These are phyloP conservation scores for Heliconius ethilla DNA, from an alignment of 2,888 invertebrate genomes.

Conservation along the genomic window DNA sequence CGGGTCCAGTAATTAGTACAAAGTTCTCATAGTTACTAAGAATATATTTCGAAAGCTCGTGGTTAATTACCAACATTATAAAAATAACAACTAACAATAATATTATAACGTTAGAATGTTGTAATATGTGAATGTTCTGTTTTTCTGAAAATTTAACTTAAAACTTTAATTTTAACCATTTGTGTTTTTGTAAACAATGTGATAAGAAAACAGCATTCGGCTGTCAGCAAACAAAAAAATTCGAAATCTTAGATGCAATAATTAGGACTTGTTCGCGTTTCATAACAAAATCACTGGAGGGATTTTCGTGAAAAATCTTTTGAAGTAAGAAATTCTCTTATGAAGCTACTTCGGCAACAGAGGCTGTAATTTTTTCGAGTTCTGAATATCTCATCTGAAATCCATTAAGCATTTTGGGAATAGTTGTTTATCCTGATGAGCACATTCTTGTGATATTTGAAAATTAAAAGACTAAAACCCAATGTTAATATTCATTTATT, in stretches of 20 bases:
- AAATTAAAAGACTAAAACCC: too few relatives aligned
- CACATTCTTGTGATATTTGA: too few relatives aligned
- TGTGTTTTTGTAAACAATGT: background rate
- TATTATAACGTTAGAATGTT: constrained; percentile 3
- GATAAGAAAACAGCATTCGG: background rate
- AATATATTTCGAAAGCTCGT: constrained; percentile 50
- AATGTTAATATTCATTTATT: background rate
- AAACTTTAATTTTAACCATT: background rate
- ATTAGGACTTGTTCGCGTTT: too few relatives aligned
- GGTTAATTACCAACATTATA: constrained; percentile 52
- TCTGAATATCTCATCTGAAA: too few relatives aligned
- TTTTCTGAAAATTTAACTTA: background rate
- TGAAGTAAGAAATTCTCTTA: too few relatives aligned
- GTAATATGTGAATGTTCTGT: background rate
- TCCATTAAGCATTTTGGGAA: too few relatives aligned
- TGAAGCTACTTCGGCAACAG: too few relatives aligned
- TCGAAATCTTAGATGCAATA: too few relatives aligned
- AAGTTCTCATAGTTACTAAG: constrained; percentile 55
- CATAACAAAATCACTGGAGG: too few relatives aligned
- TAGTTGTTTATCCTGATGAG: too few relatives aligned
- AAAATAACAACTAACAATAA: constrained; percentile 39
- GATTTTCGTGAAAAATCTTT: too few relatives aligned
- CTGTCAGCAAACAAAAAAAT: background rate
- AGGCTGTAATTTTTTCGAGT: too few relatives aligned
- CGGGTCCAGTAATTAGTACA: constrained; percentile 51